Conservation (phyloP, 2,888 invertebrate species). For the Notocelia uddmanniana region DNA sequence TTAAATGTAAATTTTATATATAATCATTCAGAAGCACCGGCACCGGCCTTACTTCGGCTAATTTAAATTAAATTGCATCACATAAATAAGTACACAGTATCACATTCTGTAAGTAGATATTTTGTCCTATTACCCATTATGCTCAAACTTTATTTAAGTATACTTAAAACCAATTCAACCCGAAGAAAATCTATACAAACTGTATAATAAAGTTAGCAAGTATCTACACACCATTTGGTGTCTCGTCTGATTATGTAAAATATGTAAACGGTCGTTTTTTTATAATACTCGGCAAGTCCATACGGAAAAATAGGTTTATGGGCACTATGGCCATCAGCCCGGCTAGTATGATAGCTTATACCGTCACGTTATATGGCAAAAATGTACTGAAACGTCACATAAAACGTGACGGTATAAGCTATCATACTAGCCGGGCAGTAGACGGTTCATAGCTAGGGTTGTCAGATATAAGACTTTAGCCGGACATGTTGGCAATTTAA, state of each 20-base stretch:
- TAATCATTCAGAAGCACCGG: too few relatives aligned
- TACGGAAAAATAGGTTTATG: neutral
- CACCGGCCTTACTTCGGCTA: conserved; percentile 11
- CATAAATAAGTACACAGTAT: too few relatives aligned
- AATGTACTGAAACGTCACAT: too few relatives aligned
- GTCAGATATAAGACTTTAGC: neutral
- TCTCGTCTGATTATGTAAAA: too few relatives aligned
- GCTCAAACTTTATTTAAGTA: neutral
- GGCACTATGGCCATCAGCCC: neutral
- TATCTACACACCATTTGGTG: neutral
- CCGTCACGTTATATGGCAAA: too few relatives aligned
- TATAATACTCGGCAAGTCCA: neutral
- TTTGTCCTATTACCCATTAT: neutral
- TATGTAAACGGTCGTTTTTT: neutral
- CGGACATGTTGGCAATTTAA: neutral
- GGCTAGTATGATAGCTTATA: too few relatives aligned
- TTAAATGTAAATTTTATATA: too few relatives aligned
- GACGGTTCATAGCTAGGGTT: neutral
- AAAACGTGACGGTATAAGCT: too few relatives aligned
- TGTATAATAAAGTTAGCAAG: neutral
- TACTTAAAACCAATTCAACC: neutral
- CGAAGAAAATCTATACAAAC: neutral
- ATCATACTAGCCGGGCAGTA: too few relatives aligned
- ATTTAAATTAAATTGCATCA: conserved; percentile 35
- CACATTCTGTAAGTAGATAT: neutral